Evolutionary conservation across 1,140 invertebrate genomes (phyloP), one percentile per base, ranked within the genome.

Genomic region (Scaptomyza graminum): DNA sequence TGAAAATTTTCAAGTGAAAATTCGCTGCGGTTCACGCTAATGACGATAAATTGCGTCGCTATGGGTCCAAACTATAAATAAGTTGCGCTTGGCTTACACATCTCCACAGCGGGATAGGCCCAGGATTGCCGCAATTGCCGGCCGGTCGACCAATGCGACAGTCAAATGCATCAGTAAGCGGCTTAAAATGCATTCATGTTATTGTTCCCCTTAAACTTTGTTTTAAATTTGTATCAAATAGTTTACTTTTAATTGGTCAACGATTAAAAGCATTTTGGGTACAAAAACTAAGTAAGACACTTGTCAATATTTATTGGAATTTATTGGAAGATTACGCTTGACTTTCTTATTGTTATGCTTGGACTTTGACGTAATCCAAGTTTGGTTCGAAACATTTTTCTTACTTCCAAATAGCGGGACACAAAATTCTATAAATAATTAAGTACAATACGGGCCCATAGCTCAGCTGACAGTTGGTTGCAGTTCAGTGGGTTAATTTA

Each of bases 1-100:
- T 87, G 83, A 79, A 87, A 85, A 78, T 87, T 49, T 74, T 83
- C 82, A 83, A 87, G 82, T 88, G 82, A 79, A 79, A 88, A 70
- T 79, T 70, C 81, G 67, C 61, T 82, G 83, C 60, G 83, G 66
- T 69, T 60, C 15, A 22, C 75, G 65, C 72, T 88, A 88, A 88
- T 88, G 83, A 88, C 83, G 83, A 88, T 88, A 79, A 88, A 88
- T 88, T 83, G 82, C 83, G 74, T 54, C 46, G 61, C 62, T 50
- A 56, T 52, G 73, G 47, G 28, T 28, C 41, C 79, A 75, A 75
- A 88, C 76, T 83, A 88, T 88, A 88, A 88, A 87, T 83, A 87
- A 87, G 75, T 87, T 82, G 47, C 71, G 67, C 71, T 85, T 59
- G 73, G 81, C 57, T 69, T 54, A 66, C 61, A 44, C 18, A 25